These are phyloP conservation scores for Suricata suricatta DNA, from an alignment of 2,113 vertebrate species.

Conservation along the genomic window DNA sequence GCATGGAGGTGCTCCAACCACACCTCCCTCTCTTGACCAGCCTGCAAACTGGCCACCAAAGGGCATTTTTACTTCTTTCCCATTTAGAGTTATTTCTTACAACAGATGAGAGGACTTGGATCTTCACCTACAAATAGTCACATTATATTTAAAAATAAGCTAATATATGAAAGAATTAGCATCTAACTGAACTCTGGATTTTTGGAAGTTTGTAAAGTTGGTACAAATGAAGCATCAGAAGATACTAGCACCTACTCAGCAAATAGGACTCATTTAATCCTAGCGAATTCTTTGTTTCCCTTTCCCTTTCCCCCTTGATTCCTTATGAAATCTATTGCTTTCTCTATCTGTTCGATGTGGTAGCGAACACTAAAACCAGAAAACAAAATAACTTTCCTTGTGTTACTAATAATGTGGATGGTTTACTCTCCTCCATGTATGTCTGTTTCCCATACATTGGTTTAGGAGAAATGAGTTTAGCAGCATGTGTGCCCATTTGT, in stretches of 20 bases:
- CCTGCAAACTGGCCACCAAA: not conserved
- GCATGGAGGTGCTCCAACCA: too few relatives aligned
- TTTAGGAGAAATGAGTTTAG: constrained; percentile 49
- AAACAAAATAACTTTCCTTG: constrained; percentile 45
- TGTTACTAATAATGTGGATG: constrained; percentile 32
- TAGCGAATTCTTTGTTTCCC: not conserved
- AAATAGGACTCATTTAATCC: not conserved
- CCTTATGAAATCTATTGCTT: not conserved
- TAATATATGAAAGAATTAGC: not conserved
- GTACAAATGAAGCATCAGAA: not conserved
- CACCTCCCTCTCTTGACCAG: not conserved
- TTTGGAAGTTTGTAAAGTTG: not conserved
- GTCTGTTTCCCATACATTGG: constrained; percentile 45
- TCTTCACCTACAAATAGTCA: not conserved
- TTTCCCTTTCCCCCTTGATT: not conserved
- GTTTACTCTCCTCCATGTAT: not conserved
- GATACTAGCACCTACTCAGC: not conserved
- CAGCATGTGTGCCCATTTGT: not conserved
- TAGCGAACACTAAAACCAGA: not conserved
- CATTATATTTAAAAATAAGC: not conserved
- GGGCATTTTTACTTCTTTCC: not conserved
- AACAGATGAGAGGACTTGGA: not conserved
- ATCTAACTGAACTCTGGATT: not conserved
- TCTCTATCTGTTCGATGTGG: not conserved
- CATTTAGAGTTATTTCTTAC: not conserved